These are phyloP conservation scores for Peromyscus eremicus DNA, from an alignment of 2,797 vertebrate genomes.

Conservation along the genomic window DNA sequence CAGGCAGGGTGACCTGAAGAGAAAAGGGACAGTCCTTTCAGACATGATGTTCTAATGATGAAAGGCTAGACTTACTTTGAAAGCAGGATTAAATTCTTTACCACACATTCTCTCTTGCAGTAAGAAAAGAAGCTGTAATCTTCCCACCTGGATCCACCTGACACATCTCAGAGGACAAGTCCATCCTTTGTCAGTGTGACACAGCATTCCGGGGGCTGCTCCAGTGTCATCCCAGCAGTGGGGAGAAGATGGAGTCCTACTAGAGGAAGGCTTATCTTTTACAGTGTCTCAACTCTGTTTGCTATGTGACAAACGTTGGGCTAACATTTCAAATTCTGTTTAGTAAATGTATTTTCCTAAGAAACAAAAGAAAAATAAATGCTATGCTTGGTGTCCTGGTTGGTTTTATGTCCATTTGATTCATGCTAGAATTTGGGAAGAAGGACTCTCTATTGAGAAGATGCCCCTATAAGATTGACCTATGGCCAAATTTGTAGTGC, in stretches of 20 bases:
- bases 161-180: not conserved
- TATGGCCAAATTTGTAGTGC: not conserved
- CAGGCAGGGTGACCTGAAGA: not conserved
- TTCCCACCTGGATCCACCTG: not conserved
- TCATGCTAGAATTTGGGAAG: not conserved
- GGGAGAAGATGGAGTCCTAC: not conserved
- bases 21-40: not conserved
- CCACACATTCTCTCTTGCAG: not conserved
- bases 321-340: not conserved
- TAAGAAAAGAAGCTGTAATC: not conserved
- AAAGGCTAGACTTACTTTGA: not conserved
- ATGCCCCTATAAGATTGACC: not conserved
- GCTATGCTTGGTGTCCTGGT: not conserved
- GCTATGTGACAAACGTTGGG: not conserved
- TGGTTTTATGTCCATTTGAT: not conserved
- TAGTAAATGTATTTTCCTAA: slow-evolving; percentile 16
- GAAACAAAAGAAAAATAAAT: not conserved
- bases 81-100: not conserved
- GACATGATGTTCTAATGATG: not conserved
- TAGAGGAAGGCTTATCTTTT: not conserved
- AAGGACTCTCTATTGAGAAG: not conserved
- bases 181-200: not conserved
- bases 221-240: not conserved
- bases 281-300: not conserved
- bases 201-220: not conserved